A percentile compares a stretch with the other conserved stretches of the same genome.
phyloP scores from a whole-genome alignment of 2,888 invertebrate genomes.

The Epistrophella euchroma region DNA sequence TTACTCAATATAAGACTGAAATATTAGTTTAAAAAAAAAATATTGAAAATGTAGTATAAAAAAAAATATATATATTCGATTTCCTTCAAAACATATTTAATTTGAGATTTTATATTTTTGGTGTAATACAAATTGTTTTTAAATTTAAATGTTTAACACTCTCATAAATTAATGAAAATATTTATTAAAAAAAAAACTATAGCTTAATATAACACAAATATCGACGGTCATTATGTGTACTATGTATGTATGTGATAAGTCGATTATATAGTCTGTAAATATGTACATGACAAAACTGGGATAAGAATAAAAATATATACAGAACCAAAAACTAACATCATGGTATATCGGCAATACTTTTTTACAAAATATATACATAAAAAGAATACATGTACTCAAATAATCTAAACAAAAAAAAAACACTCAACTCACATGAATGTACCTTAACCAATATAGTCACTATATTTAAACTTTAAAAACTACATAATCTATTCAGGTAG shows the following conservation, averaged over 20 bases:
- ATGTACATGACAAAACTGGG: constrained; percentile 49
- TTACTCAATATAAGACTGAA: constrained; percentile 84
- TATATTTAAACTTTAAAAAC: constrained; percentile 24
- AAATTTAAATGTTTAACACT: constrained; percentile 38
- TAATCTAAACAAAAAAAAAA: constrained; percentile 33
- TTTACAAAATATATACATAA: constrained; percentile 14
- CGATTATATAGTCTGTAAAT: constrained; percentile 51
- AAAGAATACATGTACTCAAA: constrained; percentile 9
- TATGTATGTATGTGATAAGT: constrained; percentile 60
- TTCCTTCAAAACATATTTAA: constrained; percentile 38
- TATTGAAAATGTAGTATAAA: constrained; percentile 35
- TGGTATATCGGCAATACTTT: constrained; percentile 49
- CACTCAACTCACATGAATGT: constrained; percentile 65
- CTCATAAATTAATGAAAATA: constrained; percentile 6
- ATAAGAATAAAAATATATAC: constrained; percentile 5
- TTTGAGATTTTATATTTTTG: constrained; percentile 54
- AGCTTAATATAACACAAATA: not conserved
- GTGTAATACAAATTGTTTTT: constrained; percentile 6
- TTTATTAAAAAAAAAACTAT: not conserved
- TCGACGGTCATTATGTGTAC: constrained; percentile 59
- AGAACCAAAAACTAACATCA: constrained; percentile 46
- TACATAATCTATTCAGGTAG: constrained; percentile 18
- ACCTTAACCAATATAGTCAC: constrained; percentile 45
- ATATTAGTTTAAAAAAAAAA: constrained; percentile 81
- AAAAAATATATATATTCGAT: constrained; percentile 22